A percentile compares a stretch with the other conserved stretches of the same genome.
Evolutionary conservation across 1,140 invertebrate genomes (phyloP).

Genomic region (Tigriopus japonicus): DNA sequence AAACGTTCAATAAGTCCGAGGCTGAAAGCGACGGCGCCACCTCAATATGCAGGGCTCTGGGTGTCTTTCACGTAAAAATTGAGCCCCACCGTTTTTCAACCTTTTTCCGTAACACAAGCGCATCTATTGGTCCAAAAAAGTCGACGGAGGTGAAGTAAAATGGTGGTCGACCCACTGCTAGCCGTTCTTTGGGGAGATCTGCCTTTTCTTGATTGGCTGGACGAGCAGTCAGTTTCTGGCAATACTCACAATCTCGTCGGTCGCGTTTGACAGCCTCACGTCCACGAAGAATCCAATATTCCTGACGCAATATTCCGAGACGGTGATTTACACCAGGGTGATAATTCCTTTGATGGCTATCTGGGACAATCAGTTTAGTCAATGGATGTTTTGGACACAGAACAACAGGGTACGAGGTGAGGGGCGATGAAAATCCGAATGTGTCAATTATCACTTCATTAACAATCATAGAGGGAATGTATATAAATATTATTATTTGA

Average conservation of each 20-base stretch:
- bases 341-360: no score
- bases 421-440: no score
- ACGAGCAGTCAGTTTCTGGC: conserved; percentile 1
- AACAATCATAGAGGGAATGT: no score
- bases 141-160: conserved; percentile 19
- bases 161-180: not conserved
- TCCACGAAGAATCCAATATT: conserved; percentile 13
- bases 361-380: no score
- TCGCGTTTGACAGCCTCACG: not conserved
- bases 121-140: conserved; percentile 19
- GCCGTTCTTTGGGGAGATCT: no score
- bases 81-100: conserved; percentile 17
- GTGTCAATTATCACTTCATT: no score
- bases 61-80: conserved; percentile 19
- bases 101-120: conserved; percentile 15
- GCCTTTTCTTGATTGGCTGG: not conserved
- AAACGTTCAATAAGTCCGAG: no score
- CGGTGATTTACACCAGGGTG: conserved; percentile 3
- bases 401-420: no score
- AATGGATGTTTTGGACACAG: no score
- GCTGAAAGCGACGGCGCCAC: no score
- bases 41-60: conserved; percentile 20
- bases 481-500: no score
- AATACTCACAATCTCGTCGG: conserved; percentile 11
- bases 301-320: conserved; percentile 1